Percentiles rank a stretch among this genome's conserved stretches.
Evolutionary conservation across 2,797 vertebrate species (phyloP).

Genomic region (Oreortyx pictus): DNA sequence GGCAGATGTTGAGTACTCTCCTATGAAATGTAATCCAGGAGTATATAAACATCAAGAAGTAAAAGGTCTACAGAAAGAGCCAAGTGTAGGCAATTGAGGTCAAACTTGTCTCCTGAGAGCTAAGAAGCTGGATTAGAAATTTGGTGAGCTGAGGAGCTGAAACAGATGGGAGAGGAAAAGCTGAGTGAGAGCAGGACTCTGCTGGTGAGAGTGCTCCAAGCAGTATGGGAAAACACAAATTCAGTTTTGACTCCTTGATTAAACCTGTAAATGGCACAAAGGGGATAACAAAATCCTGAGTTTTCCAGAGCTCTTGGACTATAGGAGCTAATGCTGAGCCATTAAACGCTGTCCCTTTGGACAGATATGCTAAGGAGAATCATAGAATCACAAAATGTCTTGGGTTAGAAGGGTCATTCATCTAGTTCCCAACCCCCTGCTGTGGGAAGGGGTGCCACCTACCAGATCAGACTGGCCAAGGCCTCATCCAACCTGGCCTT

Average conservation of each 20-base stretch:
- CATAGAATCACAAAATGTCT: not conserved
- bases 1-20: not conserved
- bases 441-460: not conserved
- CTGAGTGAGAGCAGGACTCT: not conserved
- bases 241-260: not conserved
- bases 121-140: not conserved
- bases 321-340: not conserved
- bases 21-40: not conserved
- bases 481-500: not conserved
- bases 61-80: not conserved
- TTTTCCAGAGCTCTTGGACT: not conserved
- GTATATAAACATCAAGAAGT: not conserved
- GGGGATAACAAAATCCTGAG: not conserved
- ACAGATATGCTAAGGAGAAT: not conserved
- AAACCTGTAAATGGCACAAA: not conserved
- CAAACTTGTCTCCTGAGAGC: not conserved
- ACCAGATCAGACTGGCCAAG: not conserved
- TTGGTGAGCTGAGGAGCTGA: not conserved
- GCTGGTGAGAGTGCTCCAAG: not conserved
- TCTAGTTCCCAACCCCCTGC: not conserved
- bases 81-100: not conserved
- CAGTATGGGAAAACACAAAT: not conserved
- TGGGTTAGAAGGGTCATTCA: not conserved
- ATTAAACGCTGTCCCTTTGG: accelerated
- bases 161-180: not conserved